phyloP scores from a whole-genome alignment of 1,140 invertebrate genomes.

The Drosophila saltans region DNA sequence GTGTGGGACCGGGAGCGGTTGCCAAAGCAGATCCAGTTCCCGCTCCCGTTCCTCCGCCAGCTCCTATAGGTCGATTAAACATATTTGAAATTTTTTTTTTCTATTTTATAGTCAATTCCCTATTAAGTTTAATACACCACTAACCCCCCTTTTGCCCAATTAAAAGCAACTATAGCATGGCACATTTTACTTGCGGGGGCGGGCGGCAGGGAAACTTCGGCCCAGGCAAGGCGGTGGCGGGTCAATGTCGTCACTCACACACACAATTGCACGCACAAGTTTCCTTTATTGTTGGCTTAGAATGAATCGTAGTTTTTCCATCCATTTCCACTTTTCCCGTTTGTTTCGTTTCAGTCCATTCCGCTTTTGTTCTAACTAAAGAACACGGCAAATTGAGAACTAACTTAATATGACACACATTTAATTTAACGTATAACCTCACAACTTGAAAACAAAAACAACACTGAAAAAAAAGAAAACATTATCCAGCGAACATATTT shows the following conservation, averaged over 20 bases:
- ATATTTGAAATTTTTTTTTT: constrained; percentile 24
- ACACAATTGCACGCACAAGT: constrained; percentile 36
- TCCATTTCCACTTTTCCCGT: constrained; percentile 30
- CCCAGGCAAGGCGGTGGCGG: constrained; percentile 28
- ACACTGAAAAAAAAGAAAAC: too few species aligned
- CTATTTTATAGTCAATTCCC: constrained; percentile 14
- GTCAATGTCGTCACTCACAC: constrained; percentile 71
- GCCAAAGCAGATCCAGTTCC: constrained; percentile 11
- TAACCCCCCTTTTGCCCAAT: constrained; percentile 2
- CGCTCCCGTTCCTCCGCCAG: constrained; percentile 25
- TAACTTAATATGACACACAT: constrained; percentile 8
- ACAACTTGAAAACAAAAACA: too few species aligned
- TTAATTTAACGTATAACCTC: constrained; percentile 1
- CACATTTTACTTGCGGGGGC: constrained; percentile 40
- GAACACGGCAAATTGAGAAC: not conserved
- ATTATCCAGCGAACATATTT: too few species aligned
- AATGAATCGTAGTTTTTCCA: constrained; percentile 58
- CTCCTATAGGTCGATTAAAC: constrained; percentile 54
- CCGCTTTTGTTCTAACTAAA: too few species aligned
- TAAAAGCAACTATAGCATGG: constrained; percentile 35
- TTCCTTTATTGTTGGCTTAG: constrained; percentile 45
- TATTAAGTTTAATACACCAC: constrained; percentile 6
- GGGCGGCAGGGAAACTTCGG: not conserved
- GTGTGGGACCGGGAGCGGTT: constrained; percentile 1
- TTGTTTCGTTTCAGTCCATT: constrained; percentile 1